Evolutionary conservation across 2,888 invertebrate species (phyloP).

Genomic region (Rhamphomyia laevipes): DNA sequence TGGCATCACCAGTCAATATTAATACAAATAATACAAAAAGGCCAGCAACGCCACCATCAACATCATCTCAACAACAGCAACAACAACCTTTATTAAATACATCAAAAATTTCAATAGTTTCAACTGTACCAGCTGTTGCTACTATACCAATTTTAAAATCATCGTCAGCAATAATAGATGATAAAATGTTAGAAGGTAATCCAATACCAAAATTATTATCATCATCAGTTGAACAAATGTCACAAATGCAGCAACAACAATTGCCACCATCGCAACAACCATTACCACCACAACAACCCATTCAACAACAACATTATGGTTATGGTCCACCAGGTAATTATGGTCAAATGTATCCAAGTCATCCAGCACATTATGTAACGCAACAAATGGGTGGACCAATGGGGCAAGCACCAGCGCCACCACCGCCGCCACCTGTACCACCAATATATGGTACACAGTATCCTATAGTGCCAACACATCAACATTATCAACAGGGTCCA

Average conservation of each 20-base stretch:
- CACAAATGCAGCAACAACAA: constrained; percentile 5
- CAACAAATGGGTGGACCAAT: constrained; percentile 16
- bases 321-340: constrained; percentile 39
- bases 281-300: constrained; percentile 16
- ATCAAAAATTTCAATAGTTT: background rate
- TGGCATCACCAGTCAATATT: constrained; percentile 44
- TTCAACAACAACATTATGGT: constrained; percentile 8
- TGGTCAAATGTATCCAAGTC: constrained; percentile 36
- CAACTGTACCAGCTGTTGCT: background rate
- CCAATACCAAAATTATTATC: constrained; percentile 17
- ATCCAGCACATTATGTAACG: constrained; percentile 16
- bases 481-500: constrained; percentile 18
- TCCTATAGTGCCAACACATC: constrained; percentile 17
- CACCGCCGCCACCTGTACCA: constrained; percentile 24
- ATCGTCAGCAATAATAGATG: background rate
- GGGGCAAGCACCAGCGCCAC: constrained; percentile 23
- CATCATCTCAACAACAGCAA: constrained; percentile 8
- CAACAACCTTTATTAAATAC: constrained; percentile 11
- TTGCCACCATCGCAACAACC: background rate
- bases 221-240: constrained; percentile 13
- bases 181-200: constrained; percentile 12
- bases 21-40: constrained; percentile 23
- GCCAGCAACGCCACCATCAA: constrained; percentile 12
- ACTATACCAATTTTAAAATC: constrained; percentile 1
- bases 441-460: constrained; percentile 18